These are phyloP conservation scores for Taxidea taxus DNA, from an alignment of 2,113 vertebrate species.

Conservation along the genomic window DNA sequence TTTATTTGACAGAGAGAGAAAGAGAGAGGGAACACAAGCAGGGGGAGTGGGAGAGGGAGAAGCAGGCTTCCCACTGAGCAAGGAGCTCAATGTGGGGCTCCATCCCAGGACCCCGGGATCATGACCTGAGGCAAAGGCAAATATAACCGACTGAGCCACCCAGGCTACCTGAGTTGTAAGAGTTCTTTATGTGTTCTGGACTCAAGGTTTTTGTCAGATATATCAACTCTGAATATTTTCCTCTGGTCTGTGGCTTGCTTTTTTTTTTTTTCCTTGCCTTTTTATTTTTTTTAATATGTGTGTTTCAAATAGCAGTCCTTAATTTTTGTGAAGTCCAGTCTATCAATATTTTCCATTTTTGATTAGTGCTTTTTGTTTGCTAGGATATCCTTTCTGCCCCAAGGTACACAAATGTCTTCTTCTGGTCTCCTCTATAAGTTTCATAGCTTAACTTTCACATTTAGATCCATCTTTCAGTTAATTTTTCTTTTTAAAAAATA, in stretches of 20 bases:
- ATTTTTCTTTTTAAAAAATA: not conserved
- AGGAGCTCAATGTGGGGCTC: not conserved
- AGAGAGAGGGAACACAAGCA: not conserved
- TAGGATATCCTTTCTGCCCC: not conserved
- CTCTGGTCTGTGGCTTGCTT: not conserved
- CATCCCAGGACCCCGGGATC: not conserved
- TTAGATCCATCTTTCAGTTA: not conserved
- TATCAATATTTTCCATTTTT: not conserved
- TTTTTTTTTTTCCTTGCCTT: conserved; percentile 21
- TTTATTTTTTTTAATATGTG: conserved; percentile 22
- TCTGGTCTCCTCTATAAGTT: not conserved
- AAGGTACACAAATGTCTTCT: not conserved
- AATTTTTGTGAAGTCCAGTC: not conserved
- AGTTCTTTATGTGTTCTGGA: not conserved
- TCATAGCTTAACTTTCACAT: conserved; percentile 1
- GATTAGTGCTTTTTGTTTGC: not conserved
- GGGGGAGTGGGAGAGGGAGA: not conserved
- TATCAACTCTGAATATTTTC: conserved; percentile 12
- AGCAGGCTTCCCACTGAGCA: not conserved
- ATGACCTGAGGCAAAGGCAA: not conserved
- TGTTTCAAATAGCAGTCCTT: conserved; percentile 11
- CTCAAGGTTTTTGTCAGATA: not conserved
- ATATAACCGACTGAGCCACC: not conserved
- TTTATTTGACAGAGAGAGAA: not conserved
- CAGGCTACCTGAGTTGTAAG: not conserved